A percentile compares a stretch with the other conserved stretches of the same genome.
These are phyloP conservation scores for Drosophila mojavensis DNA, from an alignment of 1,140 invertebrate species.

Conservation along the genomic window DNA sequence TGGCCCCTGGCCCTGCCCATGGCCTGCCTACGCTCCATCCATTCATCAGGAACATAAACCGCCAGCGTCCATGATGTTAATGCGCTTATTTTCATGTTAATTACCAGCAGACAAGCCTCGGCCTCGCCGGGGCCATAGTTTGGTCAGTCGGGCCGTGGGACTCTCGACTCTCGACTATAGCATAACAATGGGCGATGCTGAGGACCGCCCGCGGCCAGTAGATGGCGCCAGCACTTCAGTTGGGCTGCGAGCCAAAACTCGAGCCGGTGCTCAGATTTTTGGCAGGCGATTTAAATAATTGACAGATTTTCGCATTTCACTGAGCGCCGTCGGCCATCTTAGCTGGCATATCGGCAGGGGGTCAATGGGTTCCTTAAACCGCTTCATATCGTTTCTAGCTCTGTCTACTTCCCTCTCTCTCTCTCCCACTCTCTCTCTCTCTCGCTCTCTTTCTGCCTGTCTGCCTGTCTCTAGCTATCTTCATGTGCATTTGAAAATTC, in stretches of 20 bases:
- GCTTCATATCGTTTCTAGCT: not conserved
- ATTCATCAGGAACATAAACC: slow-evolving; percentile 39
- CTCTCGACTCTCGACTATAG: not conserved
- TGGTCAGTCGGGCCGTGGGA: not conserved
- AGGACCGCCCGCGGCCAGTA: slow-evolving; percentile 16
- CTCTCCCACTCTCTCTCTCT: not conserved
- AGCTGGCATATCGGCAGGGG: slow-evolving; percentile 25
- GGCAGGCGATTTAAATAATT: slow-evolving; percentile 76
- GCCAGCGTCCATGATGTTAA: slow-evolving; percentile 57
- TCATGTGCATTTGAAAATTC: slow-evolving; percentile 12
- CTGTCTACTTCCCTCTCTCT: not conserved
- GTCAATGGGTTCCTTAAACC: slow-evolving; percentile 34
- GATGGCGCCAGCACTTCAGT: slow-evolving; percentile 22
- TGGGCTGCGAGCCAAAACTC: slow-evolving; percentile 29
- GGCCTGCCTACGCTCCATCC: not conserved
- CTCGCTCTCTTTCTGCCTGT: not conserved
- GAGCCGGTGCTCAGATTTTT: slow-evolving; percentile 65
- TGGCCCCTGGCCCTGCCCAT: no score
- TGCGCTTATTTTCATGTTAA: slow-evolving; percentile 78
- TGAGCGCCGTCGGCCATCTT: slow-evolving; percentile 41
- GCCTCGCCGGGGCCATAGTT: slow-evolving; percentile 33
- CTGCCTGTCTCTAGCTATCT: not conserved
- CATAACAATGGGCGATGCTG: not conserved
- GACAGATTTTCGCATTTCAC: slow-evolving; percentile 68
- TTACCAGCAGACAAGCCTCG: slow-evolving; percentile 67